Conservation (phyloP, 1,140 invertebrate genomes). For the Temnothorax longispinosus region DNA sequence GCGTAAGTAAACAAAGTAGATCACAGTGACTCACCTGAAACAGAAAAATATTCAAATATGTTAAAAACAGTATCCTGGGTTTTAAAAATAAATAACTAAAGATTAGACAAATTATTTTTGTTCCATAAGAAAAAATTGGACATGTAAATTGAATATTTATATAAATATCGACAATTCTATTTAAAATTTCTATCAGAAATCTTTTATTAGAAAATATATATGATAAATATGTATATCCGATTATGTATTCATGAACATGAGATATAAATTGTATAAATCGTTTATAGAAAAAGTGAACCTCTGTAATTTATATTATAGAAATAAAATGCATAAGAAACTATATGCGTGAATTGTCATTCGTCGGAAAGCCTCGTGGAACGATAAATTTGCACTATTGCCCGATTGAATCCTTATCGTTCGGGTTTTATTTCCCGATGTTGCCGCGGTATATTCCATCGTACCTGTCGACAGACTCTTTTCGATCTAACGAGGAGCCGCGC, state of each 20-base stretch:
- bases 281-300: neutral
- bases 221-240: neutral
- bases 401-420: conserved; percentile 21
- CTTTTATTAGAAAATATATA: neutral
- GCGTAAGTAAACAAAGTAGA: neutral
- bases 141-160: neutral
- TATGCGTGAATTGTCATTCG: neutral
- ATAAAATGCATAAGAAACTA: neutral
- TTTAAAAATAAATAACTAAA: neutral
- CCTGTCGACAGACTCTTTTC: conserved; percentile 46
- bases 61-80: neutral
- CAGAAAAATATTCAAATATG: conserved; percentile 22
- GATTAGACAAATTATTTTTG: neutral
- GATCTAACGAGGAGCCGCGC: conserved; percentile 60
- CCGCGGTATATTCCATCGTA: conserved; percentile 61
- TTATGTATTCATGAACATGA: neutral
- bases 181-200: neutral
- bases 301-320: neutral
- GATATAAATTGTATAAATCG: neutral
- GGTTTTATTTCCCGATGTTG: conserved; percentile 59
- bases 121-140: neutral
- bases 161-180: neutral
- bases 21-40: conserved; percentile 33
- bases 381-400: conserved; percentile 14
- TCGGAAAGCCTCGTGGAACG: neutral